Base-by-base conservation (phyloP, 1,140 invertebrate species). In the Drosophila azteca region DNA sequence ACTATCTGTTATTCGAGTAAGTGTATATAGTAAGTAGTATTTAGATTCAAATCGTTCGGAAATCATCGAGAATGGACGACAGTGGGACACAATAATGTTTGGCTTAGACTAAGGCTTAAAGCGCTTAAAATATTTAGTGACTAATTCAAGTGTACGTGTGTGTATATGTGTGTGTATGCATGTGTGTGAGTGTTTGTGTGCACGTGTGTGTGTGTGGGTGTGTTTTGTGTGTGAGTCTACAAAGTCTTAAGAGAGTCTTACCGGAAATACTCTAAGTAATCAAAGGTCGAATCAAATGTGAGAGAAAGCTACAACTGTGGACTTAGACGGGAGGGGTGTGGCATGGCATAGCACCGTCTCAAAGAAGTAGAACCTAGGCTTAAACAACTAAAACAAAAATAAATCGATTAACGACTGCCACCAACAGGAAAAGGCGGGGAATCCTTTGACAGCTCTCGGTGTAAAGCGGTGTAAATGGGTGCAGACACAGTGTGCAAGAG, bases 61-160 rank as follows among this genome's bases (percentile, higher is more conserved):
- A 39, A 13, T 3, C 35, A 39, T 13, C 35, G 52, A 2, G 15
- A 66, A 66, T 51, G 61, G 61, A 45, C 65, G 61, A 66, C 46
- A 66, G 64, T 65, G 63, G 58, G 58, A 63, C 6, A 9, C 31
- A 69, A 39, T 20, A 41, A 52, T 55, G 57, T 70, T 58, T 45
- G 52, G 71, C 84, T 89, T 89, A 89, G 76, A 77, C 85, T 89
- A 89, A 88, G 77, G 67, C 76, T 88, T 77, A 84, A 71, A 69
- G 77, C 69, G 63, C 80, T 89, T 89, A 89, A 80, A 80, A 89
- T 89, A 89, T 89, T 89, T 89, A 89, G 85, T 89, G 85, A 89
- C 85, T 89, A 89, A 89, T 89, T 78, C 77, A 85, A 88, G 79
- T 73, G 57, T 64, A 41, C 64, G 39, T 66, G 6, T 69, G 39